Evolutionary conservation across 2,113 vertebrate species (phyloP).

Genomic region (Clarias batrachus): DNA sequence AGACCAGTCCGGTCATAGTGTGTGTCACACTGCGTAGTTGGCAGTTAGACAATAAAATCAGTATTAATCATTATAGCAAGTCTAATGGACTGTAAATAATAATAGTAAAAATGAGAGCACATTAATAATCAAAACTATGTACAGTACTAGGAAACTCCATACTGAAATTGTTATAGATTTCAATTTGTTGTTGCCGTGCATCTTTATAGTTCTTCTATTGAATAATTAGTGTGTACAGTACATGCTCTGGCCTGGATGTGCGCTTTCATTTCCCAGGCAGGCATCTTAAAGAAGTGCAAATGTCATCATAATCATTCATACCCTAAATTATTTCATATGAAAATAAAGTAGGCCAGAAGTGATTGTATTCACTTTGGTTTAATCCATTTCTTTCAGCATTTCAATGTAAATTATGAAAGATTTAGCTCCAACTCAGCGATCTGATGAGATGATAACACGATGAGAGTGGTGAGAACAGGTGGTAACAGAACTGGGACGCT

Average conservation of each 20-base stretch:
- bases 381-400: not conserved
- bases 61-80: not conserved
- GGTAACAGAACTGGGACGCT: no score
- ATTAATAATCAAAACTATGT: not conserved
- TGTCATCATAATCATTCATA: not conserved
- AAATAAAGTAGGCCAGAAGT: not conserved
- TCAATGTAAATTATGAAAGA: not conserved
- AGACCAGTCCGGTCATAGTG: not conserved
- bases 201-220: not conserved
- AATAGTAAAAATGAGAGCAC: not conserved
- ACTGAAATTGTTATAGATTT: not conserved
- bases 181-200: not conserved
- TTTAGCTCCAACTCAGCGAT: no score
- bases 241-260: not conserved
- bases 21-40: not conserved
- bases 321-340: not conserved
- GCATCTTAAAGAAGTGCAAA: not conserved
- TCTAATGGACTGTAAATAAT: not conserved
- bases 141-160: not conserved
- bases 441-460: no score
- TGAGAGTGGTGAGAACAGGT: no score
- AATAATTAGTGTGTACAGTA: not conserved
- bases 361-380: not conserved
- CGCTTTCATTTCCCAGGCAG: not conserved
- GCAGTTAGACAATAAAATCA: not conserved